Conservation (phyloP, 2,113 vertebrate genomes). For the Chloropsis hardwickii region DNA sequence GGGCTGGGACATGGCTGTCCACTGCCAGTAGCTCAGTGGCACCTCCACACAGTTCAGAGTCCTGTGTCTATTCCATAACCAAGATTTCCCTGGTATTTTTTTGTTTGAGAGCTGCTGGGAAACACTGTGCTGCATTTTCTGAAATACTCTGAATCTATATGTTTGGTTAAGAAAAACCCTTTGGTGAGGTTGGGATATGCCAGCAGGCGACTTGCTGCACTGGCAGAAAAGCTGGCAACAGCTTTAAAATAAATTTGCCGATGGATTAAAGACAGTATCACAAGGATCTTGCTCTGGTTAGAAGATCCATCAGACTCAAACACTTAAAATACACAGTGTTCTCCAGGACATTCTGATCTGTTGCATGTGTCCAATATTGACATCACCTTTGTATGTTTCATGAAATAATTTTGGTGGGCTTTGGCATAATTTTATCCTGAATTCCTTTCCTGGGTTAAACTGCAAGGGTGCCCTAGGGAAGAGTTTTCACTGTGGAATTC, state of each 20-base stretch:
- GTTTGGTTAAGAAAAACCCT: neutral
- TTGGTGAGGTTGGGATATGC: neutral
- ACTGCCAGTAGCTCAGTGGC: accelerated
- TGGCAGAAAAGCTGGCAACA: neutral
- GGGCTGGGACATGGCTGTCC: neutral
- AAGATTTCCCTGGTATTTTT: neutral
- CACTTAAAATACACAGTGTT: neutral
- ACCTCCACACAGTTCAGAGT: accelerated
- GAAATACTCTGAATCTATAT: neutral
- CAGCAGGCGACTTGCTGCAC: neutral
- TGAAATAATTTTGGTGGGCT: neutral
- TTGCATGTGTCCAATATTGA: neutral
- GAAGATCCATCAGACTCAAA: neutral
- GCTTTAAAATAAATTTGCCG: neutral
- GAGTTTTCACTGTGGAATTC: neutral
- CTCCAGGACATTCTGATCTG: neutral
- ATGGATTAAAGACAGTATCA: neutral
- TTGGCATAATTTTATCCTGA: neutral
- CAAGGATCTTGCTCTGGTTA: neutral
- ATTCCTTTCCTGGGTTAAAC: neutral
- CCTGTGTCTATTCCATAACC: neutral
- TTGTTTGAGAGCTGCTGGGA: neutral
- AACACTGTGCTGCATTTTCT: neutral
- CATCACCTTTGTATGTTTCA: neutral
- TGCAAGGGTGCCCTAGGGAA: neutral